These are phyloP conservation scores for Osmerus mordax DNA, from an alignment of 2,113 vertebrate genomes.

Conservation along the genomic window DNA sequence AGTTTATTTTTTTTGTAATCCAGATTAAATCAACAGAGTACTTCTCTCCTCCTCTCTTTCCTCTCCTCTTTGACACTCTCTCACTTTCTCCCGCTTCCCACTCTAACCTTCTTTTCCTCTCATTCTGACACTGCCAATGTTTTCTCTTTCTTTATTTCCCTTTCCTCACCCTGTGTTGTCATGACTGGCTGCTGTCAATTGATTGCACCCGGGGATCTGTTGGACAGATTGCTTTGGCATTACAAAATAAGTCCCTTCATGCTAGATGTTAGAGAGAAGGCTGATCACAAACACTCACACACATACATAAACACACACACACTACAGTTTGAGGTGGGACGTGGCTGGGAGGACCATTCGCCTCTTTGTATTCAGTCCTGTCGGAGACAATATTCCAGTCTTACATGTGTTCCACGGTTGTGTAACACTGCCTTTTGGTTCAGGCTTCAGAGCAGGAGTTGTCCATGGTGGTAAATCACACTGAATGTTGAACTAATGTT, in stretches of 20 bases:
- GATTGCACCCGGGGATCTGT: not conserved
- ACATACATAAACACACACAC: not conserved
- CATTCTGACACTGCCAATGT: not conserved
- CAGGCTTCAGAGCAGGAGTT: no score
- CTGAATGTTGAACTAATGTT: not conserved
- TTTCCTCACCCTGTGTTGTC: not conserved
- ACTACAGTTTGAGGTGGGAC: not conserved
- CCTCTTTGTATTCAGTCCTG: no score
- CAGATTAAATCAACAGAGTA: conserved; percentile 6
- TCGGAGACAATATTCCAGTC: no score
- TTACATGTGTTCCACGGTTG: no score
- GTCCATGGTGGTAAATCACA: no score
- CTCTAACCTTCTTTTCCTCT: conserved; percentile 6
- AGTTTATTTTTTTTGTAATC: conserved; percentile 16
- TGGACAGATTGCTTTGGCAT: conserved; percentile 30
- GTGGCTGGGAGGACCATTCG: no score
- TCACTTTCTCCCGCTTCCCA: conserved; percentile 7
- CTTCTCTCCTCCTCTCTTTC: conserved; percentile 6
- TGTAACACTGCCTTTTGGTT: no score
- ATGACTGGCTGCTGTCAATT: conserved; percentile 8
- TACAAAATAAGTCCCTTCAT: conserved; percentile 13
- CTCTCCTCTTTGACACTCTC: conserved; percentile 12
- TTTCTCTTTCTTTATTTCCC: conserved; percentile 14
- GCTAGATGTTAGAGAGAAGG: not conserved
- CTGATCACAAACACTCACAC: not conserved